Evolutionary conservation across 2,797 vertebrate genomes (phyloP).

Genomic region (Melanotaenia parkinsoni): DNA sequence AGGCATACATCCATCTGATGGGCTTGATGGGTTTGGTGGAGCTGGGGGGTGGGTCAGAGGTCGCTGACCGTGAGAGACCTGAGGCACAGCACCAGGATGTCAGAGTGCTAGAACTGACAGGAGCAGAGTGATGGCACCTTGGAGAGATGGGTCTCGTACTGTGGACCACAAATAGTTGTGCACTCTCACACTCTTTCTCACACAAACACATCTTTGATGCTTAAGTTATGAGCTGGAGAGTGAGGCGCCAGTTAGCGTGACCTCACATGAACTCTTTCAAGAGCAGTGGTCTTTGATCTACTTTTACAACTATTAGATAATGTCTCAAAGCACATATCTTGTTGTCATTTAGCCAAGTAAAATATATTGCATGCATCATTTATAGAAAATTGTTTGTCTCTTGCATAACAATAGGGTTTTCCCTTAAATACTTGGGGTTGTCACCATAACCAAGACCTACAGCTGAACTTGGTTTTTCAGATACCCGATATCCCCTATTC

Average conservation of each 20-base stretch:
- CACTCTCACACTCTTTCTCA: slow-evolving; percentile 43
- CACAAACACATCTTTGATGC: slow-evolving; percentile 74
- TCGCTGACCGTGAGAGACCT: slow-evolving; percentile 56
- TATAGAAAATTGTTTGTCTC: slow-evolving; percentile 47
- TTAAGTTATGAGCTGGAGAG: slow-evolving; percentile 71
- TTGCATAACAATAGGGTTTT: slow-evolving; percentile 59
- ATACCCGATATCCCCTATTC: slow-evolving; percentile 59
- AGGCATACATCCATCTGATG: slow-evolving; percentile 66
- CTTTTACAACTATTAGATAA: slow-evolving; percentile 65
- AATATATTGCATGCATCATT: slow-evolving; percentile 53
- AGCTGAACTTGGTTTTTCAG: slow-evolving; percentile 65
- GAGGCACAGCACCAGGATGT: slow-evolving; percentile 58
- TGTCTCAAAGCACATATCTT: slow-evolving; percentile 50
- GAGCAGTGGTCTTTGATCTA: slow-evolving; percentile 70
- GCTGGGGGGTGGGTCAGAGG: slow-evolving; percentile 53
- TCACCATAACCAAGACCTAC: slow-evolving; percentile 63
- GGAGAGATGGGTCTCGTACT: slow-evolving; percentile 61
- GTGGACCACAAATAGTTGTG: slow-evolving; percentile 63
- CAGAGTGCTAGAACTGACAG: slow-evolving; percentile 64
- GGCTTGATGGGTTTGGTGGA: slow-evolving; percentile 45
- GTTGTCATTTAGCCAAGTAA: slow-evolving; percentile 51
- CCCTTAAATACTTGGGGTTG: slow-evolving; percentile 52
- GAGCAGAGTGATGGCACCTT: slow-evolving; percentile 77
- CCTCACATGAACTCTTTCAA: slow-evolving; percentile 72
- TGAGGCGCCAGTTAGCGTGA: slow-evolving; percentile 68